A percentile compares a stretch with the other conserved stretches of the same genome.
These are phyloP conservation scores for Agrochola macilenta DNA, from an alignment of 2,888 invertebrate species.

Conservation along the genomic window DNA sequence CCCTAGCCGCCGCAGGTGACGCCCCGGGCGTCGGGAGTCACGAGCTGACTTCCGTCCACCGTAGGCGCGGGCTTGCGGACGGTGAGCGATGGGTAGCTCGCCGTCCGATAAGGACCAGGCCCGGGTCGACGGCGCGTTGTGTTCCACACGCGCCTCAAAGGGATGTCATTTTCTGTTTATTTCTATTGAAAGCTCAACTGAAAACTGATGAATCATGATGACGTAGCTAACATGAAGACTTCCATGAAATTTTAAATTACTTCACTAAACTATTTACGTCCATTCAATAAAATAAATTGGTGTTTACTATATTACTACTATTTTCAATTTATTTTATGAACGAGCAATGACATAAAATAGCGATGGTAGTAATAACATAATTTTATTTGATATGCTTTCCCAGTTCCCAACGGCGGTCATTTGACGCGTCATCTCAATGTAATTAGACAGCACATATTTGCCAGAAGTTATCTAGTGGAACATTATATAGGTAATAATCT, in stretches of 20 bases:
- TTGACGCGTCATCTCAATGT: slow-evolving; percentile 12
- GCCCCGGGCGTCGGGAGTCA: too few species aligned
- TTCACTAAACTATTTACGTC: neutral
- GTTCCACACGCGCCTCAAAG: too few species aligned
- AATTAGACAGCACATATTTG: neutral
- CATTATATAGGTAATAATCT: neutral
- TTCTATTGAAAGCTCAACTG: neutral
- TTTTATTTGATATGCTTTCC: neutral
- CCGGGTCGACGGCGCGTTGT: too few species aligned
- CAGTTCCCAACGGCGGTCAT: neutral
- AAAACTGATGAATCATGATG: neutral
- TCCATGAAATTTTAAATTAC: neutral
- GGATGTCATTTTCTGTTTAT: slow-evolving; percentile 5
- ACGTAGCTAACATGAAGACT: neutral
- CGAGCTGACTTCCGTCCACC: too few species aligned
- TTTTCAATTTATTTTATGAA: slow-evolving; percentile 20
- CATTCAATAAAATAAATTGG: neutral
- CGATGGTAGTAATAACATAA: slow-evolving; percentile 9
- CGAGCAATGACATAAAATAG: neutral
- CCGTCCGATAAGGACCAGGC: too few species aligned
- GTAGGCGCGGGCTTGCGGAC: too few species aligned
- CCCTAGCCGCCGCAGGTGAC: too few species aligned
- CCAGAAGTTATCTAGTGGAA: neutral
- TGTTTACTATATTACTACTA: neutral
- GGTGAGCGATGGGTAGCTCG: too few species aligned